These are phyloP conservation scores for Smittia sp. DNA, from an alignment of 2,888 invertebrate genomes.

Conservation along the genomic window DNA sequence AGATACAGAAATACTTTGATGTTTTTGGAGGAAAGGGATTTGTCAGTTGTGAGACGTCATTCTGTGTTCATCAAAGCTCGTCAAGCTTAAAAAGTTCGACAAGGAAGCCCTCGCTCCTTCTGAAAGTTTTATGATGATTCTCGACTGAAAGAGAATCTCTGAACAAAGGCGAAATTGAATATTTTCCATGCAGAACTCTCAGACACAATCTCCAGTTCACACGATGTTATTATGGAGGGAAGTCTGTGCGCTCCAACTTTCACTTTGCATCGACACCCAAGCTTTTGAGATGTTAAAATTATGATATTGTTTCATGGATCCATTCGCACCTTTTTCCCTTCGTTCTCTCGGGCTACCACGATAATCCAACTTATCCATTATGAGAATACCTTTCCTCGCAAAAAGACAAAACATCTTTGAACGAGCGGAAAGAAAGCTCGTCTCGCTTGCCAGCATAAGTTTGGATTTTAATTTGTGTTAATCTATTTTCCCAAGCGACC, in stretches of 20 bases:
- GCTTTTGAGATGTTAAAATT: too few species aligned
- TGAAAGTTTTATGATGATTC: neutral
- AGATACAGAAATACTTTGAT: too few species aligned
- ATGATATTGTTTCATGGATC: neutral
- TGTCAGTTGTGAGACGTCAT: too few species aligned
- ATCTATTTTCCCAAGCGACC: slow-evolving; percentile 37
- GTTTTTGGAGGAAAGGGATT: too few species aligned
- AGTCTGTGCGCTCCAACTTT: too few species aligned
- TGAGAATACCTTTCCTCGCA: neutral
- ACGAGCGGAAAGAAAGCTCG: neutral
- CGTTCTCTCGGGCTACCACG: neutral
- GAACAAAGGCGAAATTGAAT: neutral
- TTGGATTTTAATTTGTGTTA: slow-evolving; percentile 40
- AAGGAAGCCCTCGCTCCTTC: too few species aligned
- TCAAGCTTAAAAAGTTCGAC: too few species aligned
- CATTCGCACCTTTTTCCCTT: neutral
- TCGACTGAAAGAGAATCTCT: slow-evolving; percentile 4
- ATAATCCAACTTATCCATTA: slow-evolving; percentile 5
- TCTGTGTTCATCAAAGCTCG: too few species aligned
- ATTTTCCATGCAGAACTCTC: neutral
- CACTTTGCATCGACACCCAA: too few species aligned
- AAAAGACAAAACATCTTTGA: neutral
- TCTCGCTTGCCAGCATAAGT: slow-evolving; percentile 19
- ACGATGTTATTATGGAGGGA: too few species aligned
- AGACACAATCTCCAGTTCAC: neutral